A percentile compares a stretch with the other conserved stretches of the same genome.
These are phyloP conservation scores for Drosophila subobscura DNA, from an alignment of 1,140 invertebrate species.

Conservation along the genomic window DNA sequence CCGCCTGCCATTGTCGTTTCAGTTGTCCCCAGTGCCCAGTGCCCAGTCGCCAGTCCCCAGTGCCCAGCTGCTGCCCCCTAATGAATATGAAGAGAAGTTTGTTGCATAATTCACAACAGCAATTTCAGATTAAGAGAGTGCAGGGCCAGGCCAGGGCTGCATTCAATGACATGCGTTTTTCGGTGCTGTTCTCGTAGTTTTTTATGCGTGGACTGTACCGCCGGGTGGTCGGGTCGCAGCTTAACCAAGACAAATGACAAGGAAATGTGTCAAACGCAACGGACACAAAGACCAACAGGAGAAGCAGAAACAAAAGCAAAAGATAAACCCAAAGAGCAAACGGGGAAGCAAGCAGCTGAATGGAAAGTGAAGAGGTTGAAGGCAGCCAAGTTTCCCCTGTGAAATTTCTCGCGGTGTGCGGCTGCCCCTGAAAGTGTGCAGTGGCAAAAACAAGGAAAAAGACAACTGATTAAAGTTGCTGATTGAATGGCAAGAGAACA, in stretches of 20 bases:
- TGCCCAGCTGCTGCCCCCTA: conserved; percentile 42
- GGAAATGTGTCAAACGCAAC: conserved; percentile 62
- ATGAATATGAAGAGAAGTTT: conserved; percentile 78
- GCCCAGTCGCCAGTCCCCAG: conserved; percentile 11
- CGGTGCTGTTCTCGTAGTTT: conserved; percentile 8
- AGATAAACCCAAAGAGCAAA: conserved; percentile 16
- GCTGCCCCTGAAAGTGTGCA: conserved; percentile 29
- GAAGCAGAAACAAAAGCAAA: background rate
- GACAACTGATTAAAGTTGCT: conserved; percentile 60
- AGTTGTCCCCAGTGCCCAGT: conserved; percentile 12
- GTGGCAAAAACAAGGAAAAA: conserved; percentile 47
- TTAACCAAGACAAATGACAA: conserved; percentile 71
- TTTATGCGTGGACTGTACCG: conserved; percentile 3
- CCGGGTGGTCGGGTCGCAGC: conserved; percentile 14
- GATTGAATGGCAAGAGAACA: conserved; percentile 50
- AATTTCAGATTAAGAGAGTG: background rate
- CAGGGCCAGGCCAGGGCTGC: conserved; percentile 26
- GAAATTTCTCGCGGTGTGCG: background rate
- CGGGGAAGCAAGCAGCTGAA: background rate
- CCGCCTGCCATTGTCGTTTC: conserved; percentile 42
- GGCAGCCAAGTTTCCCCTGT: too few species aligned
- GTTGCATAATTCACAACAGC: conserved; percentile 66
- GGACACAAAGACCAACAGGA: background rate
- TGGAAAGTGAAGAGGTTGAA: conserved; percentile 29
- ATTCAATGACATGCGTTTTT: conserved; percentile 76